Conservation (phyloP, 1,140 invertebrate species). For the Zaprionus davidi region DNA sequence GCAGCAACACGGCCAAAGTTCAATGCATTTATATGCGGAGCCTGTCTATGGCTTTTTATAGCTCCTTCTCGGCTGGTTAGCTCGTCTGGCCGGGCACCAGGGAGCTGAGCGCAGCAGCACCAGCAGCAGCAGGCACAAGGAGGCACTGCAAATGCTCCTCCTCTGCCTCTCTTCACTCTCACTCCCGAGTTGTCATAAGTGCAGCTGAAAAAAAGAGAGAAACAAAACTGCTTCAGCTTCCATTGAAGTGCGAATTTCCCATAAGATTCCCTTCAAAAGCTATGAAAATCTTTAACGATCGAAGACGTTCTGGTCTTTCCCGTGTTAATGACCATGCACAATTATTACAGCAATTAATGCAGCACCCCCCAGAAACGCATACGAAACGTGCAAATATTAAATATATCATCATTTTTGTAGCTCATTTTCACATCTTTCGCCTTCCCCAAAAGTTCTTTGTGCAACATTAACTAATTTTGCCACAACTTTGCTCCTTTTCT, state of each 20-base stretch:
- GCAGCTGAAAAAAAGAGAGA: conserved; percentile 6
- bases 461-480: conserved; percentile 1
- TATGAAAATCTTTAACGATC: background rate
- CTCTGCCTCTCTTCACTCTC: background rate
- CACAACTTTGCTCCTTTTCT: conserved; percentile 15
- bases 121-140: background rate
- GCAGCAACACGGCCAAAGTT: conserved; percentile 69
- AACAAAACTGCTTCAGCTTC: conserved; percentile 16
- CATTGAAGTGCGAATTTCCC: background rate
- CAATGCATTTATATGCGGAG: conserved; percentile 67
- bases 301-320: background rate
- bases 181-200: conserved; percentile 17
- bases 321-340: background rate
- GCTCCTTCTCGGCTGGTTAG: conserved; percentile 53
- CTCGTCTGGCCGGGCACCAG: conserved; percentile 17
- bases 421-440: background rate
- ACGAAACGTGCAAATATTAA: background rate
- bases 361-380: background rate
- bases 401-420: background rate
- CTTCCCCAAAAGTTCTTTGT: background rate
- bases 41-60: conserved; percentile 71
- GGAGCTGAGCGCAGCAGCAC: background rate
- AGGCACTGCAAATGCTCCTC: background rate
- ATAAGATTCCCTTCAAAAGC: background rate
- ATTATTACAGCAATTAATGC: too few species aligned